Evolutionary conservation across 2,888 invertebrate genomes (phyloP), one percentile per base, ranked within the genome.

Genomic region (Lycocerus yunnanus): DNA sequence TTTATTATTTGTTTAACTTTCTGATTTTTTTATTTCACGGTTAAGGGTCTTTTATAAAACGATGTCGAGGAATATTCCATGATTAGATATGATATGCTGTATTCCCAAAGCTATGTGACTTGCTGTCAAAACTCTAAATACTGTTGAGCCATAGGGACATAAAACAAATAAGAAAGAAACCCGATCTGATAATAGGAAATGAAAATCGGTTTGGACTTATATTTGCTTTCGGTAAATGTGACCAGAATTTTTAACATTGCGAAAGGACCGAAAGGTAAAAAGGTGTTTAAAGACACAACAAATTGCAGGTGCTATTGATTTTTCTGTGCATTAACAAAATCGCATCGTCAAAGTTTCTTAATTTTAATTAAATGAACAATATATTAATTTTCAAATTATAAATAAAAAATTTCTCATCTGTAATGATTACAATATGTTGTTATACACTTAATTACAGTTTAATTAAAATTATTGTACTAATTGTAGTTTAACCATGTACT

Each of bases 71-170:
- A 69, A 70, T 76, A 71, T 61, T 15, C 69, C 13, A 75, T 75
- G 75, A 75, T 75, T 75, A 75, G 76, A 76, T 76, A 76, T 76
- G 76, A 73, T 73, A 76, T 63, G 71, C 58, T 13, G 63, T 76
- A 76, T 73, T 76, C 76, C 77, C 78, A 68, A 70, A 71, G 73
- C 78, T 72, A 73, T 60, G 76, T 68, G 75, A 76, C 77, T 79
- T 77, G 75, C 80, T 81, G 80, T 80, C 79, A 78, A 81, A 78
- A 80, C 78, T 79, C 79, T 81, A 81, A 81, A 81, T 80, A 81
- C 81, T 80, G 78, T 75, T 75, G 81, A 75, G 79, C 78, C 79
- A 66, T 69, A 77, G 81, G 80, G 81, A 81, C 79, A 69, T 68
- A 74, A 76, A 69, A 77, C 80, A 79, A 78, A 81, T 78, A 80